Evolutionary conservation across 2,797 vertebrate species (phyloP).

Genomic region (Esox lucius): DNA sequence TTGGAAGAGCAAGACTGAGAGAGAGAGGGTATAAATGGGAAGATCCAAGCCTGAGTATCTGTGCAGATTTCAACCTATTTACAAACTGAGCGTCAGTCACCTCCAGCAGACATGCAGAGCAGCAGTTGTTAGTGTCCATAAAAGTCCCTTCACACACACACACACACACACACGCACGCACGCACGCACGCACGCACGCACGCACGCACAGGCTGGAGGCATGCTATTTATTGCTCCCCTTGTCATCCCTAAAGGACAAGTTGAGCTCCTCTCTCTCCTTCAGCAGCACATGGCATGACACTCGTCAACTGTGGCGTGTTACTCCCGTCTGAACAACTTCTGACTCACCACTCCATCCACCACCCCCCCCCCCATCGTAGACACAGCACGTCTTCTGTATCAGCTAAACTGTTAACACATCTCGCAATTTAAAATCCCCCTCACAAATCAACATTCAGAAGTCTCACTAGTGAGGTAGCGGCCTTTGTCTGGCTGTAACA

Average conservation of each 20-base stretch:
- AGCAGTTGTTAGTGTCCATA: slow-evolving; percentile 68
- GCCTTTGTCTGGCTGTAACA: not conserved
- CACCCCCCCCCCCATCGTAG: not conserved
- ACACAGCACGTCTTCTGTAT: not conserved
- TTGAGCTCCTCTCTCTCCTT: slow-evolving; percentile 67
- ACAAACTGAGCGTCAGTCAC: slow-evolving; percentile 52
- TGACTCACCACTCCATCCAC: slow-evolving; percentile 14
- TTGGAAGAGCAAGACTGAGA: slow-evolving; percentile 28
- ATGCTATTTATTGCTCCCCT: slow-evolving; percentile 75
- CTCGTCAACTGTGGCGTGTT: slow-evolving; percentile 46
- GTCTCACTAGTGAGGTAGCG: not conserved
- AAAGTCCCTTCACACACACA: slow-evolving; percentile 32
- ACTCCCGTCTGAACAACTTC: slow-evolving; percentile 18
- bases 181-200: slow-evolving; percentile 54
- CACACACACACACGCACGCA: slow-evolving; percentile 8
- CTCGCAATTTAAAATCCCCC: not conserved
- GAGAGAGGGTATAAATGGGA: slow-evolving; percentile 21
- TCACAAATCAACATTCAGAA: not conserved
- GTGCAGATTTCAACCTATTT: slow-evolving; percentile 47
- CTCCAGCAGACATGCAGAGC: slow-evolving; percentile 50
- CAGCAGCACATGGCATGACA: slow-evolving; percentile 64
- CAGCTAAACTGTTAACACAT: not conserved
- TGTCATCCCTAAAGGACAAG: slow-evolving; percentile 72
- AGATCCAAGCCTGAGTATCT: slow-evolving; percentile 48
- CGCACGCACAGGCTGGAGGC: slow-evolving; percentile 63